Evolutionary conservation across 2,113 vertebrate species (phyloP), one percentile per base, ranked within the genome.

Genomic region (Poecilia latipinna): DNA sequence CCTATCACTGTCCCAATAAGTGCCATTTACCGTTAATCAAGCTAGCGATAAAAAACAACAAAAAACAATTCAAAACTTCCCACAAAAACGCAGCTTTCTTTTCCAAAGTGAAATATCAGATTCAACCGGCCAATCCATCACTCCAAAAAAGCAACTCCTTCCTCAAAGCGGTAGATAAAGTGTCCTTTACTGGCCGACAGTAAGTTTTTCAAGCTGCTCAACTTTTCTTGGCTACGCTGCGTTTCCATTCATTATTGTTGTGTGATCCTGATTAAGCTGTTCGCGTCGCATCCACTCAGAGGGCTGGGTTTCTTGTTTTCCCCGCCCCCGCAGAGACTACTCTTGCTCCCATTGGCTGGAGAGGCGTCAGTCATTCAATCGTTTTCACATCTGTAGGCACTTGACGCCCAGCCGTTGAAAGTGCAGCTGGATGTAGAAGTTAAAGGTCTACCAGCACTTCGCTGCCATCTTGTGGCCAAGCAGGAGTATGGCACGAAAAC

Each of bases 241-340:
- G 76, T 89, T 92, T 94, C 93, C 92, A 94, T 94, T 94, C 92
- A 94, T 94, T 93, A 91, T 86, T 93, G 90, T 90, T 90, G 88
- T 90, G 82, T 82, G 89, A 86, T 91, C 75, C 88, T 82, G 90
- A 91, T 92, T 90, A 87, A 76, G 79, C 76, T 68, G 65, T 82
- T 77, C 73, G 72, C 86, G 57, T 6, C 78, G 83, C 75, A 77
- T 91, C 87, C 87, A 90, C 88, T 89, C 82, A 88, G 75, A 39
- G 77, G 80, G 85, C 79, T 73, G 83, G 78, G 60, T 83, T 85
- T 83, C 71, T 57, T 12, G 22, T 61, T 12, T 19, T 61, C 35
- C 89, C 90, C 90, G 60, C 93, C 93, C 78, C 68, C 22, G 2
- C 1, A 13, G 3, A 4, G 12, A 4, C n/a, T 37, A 29, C 0